Conservation (phyloP, 2,113 vertebrate genomes). For the Forbesichthys papilliferus region DNA sequence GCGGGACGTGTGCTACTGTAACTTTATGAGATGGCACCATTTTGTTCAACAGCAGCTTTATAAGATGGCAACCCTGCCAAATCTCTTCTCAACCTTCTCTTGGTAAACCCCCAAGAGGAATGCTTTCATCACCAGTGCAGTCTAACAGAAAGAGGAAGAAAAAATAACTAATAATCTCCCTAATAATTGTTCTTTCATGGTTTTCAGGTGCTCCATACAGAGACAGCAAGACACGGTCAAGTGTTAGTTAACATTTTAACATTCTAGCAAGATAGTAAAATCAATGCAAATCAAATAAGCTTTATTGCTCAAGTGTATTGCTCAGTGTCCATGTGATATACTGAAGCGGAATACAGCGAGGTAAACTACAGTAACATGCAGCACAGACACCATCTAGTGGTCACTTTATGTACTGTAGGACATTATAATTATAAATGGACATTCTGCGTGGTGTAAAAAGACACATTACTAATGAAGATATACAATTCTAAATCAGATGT, state of each 20-base stretch:
- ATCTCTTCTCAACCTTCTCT: slow-evolving; percentile 42
- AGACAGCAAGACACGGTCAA: background rate
- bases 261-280: background rate
- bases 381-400: slow-evolving; percentile 51
- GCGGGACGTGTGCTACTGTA: too few species aligned
- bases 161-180: background rate
- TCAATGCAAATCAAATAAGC: background rate
- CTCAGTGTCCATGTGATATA: background rate
- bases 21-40: too few species aligned
- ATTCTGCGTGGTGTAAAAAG: background rate
- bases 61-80: background rate
- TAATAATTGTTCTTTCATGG: slow-evolving; percentile 12
- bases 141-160: slow-evolving; percentile 31
- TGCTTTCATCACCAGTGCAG: slow-evolving; percentile 24
- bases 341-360: background rate
- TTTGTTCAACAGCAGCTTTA: slow-evolving; percentile 6
- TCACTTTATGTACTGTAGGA: background rate
- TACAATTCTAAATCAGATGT: background rate
- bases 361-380: too few species aligned
- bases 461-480: too few species aligned
- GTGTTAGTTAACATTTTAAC: background rate
- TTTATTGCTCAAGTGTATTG: background rate
- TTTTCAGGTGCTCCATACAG: background rate
- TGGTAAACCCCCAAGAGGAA: slow-evolving; percentile 58
- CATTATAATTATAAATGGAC: background rate